A percentile compares a stretch with the other conserved stretches of the same genome.
phyloP scores from a whole-genome alignment of 2,113 vertebrate species.

The Oenanthe oenanthe region DNA sequence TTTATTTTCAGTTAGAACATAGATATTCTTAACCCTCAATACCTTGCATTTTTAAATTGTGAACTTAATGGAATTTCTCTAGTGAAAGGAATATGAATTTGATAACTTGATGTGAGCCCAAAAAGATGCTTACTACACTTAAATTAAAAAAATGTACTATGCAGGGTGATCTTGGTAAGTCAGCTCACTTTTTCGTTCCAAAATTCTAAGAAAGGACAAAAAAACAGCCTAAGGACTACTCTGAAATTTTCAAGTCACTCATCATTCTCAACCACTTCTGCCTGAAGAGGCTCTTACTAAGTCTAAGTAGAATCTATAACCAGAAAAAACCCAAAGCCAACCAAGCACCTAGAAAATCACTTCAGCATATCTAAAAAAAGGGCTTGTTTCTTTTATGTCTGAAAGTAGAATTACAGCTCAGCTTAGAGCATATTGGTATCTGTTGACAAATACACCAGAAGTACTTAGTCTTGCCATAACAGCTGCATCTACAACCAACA shows the following conservation, averaged over 20 bases:
- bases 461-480: neutral
- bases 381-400: neutral
- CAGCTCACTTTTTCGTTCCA: neutral
- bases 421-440: neutral
- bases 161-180: neutral
- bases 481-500: neutral
- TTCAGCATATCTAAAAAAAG: neutral
- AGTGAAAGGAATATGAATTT: neutral
- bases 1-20: neutral
- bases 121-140: neutral
- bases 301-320: neutral
- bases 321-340: neutral
- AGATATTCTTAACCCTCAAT: neutral
- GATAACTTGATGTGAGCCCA: neutral
- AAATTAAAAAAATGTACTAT: neutral
- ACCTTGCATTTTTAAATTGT: neutral
- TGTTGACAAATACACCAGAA: neutral
- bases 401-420: neutral
- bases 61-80: neutral
- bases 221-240: neutral
- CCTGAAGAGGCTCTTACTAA: neutral
- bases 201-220: neutral
- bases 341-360: neutral
- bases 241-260: neutral
- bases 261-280: neutral